phyloP scores from a whole-genome alignment of 2,113 vertebrate genomes.

The Chlamydotis undulata region DNA sequence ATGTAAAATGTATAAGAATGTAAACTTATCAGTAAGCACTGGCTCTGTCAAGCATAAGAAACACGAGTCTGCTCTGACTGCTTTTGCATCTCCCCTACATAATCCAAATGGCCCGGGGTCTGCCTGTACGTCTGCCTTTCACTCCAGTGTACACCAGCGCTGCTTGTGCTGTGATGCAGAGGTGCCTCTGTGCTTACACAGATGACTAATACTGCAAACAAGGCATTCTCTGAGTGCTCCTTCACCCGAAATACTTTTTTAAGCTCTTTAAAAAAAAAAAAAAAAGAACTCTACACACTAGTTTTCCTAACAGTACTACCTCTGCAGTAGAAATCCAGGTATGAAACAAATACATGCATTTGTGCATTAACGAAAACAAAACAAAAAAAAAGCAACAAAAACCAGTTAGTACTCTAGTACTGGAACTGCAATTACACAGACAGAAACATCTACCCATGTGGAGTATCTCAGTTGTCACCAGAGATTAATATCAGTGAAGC shows the following conservation, averaged over 20 bases:
- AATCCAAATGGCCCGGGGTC: fast-evolving
- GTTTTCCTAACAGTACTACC: not conserved
- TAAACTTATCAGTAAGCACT: not conserved
- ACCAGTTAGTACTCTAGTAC: not conserved
- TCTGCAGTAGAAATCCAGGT: not conserved
- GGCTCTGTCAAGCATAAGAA: not conserved
- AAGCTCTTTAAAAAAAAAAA: not conserved
- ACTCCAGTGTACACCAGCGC: fast-evolving
- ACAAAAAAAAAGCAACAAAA: too few relatives aligned
- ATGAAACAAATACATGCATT: not conserved
- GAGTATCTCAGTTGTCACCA: not conserved
- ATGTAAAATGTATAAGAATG: fast-evolving
- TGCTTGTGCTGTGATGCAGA: not conserved
- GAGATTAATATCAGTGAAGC: not conserved
- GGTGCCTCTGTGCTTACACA: not conserved
- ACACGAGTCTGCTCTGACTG: not conserved
- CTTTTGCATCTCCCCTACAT: not conserved
- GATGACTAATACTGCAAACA: not conserved
- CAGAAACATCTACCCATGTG: not conserved
- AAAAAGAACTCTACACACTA: not conserved
- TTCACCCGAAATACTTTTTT: not conserved
- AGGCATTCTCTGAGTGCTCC: not conserved
- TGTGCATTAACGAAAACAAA: not conserved
- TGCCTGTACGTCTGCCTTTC: not conserved
- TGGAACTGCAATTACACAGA: not conserved